These are phyloP conservation scores for Conus canariensis DNA, from an alignment of 2,888 invertebrate genomes.

Conservation along the genomic window DNA sequence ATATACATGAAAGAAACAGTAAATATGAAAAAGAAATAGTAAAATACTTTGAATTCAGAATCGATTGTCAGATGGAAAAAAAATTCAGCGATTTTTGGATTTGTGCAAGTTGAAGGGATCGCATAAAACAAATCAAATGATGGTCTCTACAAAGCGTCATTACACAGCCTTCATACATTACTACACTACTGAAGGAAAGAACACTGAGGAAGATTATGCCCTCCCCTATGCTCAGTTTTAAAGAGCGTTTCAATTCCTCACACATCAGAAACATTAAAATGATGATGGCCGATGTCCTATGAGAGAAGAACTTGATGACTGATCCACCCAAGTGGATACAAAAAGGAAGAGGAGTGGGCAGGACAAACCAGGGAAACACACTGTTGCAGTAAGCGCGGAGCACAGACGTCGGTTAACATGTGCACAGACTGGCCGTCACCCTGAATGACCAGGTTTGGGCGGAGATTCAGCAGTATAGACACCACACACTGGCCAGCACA, in stretches of 20 bases:
- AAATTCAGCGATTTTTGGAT: neutral
- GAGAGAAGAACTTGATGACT: neutral
- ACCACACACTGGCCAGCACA: constrained; percentile 8
- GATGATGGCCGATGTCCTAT: neutral
- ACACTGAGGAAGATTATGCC: too few relatives aligned
- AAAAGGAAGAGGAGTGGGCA: too few relatives aligned
- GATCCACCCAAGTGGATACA: neutral
- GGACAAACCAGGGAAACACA: neutral
- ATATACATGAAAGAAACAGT: too few relatives aligned
- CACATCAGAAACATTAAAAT: too few relatives aligned
- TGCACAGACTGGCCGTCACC: neutral
- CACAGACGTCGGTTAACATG: neutral
- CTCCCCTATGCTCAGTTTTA: too few relatives aligned
- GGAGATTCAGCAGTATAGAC: constrained; percentile 43
- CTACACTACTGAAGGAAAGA: too few relatives aligned
- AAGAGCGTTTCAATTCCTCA: too few relatives aligned
- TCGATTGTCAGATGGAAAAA: too few relatives aligned
- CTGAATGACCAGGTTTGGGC: constrained; percentile 27
- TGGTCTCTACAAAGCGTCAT: neutral
- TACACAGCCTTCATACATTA: neutral
- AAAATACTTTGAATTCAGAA: too few relatives aligned
- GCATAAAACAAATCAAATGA: neutral
- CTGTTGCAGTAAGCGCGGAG: neutral
- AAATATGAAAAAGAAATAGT: too few relatives aligned
- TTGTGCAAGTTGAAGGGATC: neutral